A percentile compares a stretch with the other conserved stretches of the same genome.
These are phyloP conservation scores for Hoplodrina blanda DNA, from an alignment of 2,888 invertebrate species.

Conservation along the genomic window DNA sequence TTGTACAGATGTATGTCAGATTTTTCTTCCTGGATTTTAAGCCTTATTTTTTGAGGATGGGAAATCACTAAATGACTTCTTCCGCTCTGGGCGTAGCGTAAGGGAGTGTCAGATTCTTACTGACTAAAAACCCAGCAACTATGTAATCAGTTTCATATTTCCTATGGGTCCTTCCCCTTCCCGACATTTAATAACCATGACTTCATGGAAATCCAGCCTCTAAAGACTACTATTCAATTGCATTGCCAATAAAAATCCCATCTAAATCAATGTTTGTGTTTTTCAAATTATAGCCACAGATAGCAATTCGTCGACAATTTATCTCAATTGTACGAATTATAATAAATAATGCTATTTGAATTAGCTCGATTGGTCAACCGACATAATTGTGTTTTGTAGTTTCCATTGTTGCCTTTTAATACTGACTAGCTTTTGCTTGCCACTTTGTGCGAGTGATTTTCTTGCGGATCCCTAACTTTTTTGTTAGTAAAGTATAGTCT, in stretches of 20 bases:
- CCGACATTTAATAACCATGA: background rate
- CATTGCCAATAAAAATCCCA: slow-evolving; percentile 13
- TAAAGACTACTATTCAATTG: background rate
- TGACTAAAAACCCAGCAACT: background rate
- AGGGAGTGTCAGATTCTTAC: too few relatives aligned
- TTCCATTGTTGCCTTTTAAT: background rate
- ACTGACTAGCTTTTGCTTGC: too few relatives aligned
- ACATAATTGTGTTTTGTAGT: background rate
- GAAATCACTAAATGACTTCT: too few relatives aligned
- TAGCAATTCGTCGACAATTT: slow-evolving; percentile 21
- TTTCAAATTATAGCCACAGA: slow-evolving; percentile 12
- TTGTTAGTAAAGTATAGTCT: too few relatives aligned
- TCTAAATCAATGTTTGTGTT: slow-evolving; percentile 30
- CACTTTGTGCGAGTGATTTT: too few relatives aligned
- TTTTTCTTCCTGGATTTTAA: too few relatives aligned
- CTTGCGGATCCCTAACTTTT: too few relatives aligned
- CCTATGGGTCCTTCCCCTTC: background rate
- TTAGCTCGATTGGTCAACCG: slow-evolving; percentile 14
- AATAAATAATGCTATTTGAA: slow-evolving; percentile 38
- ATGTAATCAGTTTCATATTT: slow-evolving; percentile 1
- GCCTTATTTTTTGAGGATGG: too few relatives aligned
- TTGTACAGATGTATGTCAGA: too few relatives aligned
- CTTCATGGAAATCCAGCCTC: background rate
- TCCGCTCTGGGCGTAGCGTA: too few relatives aligned
- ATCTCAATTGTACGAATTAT: slow-evolving; percentile 45